Evolutionary conservation across 2,888 invertebrate genomes (phyloP).

Genomic region (Diachrysia chrysitis): DNA sequence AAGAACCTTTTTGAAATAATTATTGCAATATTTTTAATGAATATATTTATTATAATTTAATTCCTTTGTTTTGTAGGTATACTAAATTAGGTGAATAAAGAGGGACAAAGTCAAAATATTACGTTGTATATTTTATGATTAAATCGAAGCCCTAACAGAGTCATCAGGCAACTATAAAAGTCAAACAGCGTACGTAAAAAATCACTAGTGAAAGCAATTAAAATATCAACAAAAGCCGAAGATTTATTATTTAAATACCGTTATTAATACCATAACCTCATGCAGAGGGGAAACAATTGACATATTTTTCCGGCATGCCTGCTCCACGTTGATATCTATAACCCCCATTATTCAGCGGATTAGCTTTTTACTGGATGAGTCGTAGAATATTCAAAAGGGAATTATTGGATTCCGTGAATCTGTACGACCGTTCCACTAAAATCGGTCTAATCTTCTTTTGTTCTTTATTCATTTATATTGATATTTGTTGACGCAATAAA

Average conservation of each 20-base stretch:
- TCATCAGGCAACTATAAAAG: background rate
- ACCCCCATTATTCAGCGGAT: constrained; percentile 86
- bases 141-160: too few species aligned
- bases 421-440: constrained; percentile 69
- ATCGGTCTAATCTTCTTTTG: constrained; percentile 58
- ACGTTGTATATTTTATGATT: too few species aligned
- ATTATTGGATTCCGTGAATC: constrained; percentile 83
- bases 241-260: constrained; percentile 75
- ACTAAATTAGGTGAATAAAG: too few species aligned
- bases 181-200: constrained; percentile 26
- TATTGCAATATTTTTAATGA: too few species aligned
- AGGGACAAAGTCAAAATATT: too few species aligned
- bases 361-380: constrained; percentile 86
- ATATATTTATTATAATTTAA: too few species aligned
- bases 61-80: too few species aligned
- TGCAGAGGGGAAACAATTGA: constrained; percentile 75
- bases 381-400: constrained; percentile 86
- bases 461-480: constrained; percentile 28
- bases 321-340: constrained; percentile 85
- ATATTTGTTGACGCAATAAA: constrained; percentile 27
- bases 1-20: background rate
- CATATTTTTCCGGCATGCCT: constrained; percentile 84
- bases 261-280: constrained; percentile 73
- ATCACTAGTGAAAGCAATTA: constrained; percentile 66
- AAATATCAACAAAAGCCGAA: constrained; percentile 67